phyloP scores from a whole-genome alignment of 2,113 vertebrate genomes.

The Eleginops maclovinus region DNA sequence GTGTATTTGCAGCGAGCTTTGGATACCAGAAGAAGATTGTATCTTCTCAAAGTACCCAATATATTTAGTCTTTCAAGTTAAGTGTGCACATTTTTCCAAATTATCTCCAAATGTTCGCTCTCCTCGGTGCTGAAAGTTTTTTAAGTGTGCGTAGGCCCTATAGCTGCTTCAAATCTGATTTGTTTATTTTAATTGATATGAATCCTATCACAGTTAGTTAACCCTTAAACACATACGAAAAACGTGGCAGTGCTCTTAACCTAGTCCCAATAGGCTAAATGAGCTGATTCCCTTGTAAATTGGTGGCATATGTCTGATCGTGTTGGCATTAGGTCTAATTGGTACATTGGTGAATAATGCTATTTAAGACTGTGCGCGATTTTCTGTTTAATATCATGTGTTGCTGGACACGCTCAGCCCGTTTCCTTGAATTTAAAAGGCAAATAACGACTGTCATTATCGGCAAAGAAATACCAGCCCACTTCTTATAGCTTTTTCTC shows the following conservation, averaged over 20 bases:
- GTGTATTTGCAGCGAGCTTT: neutral
- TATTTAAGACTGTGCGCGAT: neutral
- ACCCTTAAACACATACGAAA: neutral
- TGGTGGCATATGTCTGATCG: neutral
- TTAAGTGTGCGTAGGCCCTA: constrained; percentile 17
- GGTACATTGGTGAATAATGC: neutral
- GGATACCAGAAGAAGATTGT: neutral
- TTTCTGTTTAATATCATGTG: constrained; percentile 19
- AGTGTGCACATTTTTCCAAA: neutral
- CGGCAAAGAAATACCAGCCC: constrained; percentile 43
- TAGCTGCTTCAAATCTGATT: neutral
- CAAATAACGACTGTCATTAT: constrained; percentile 55
- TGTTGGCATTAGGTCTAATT: constrained; percentile 7
- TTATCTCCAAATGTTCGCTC: constrained; percentile 27
- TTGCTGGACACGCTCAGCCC: neutral
- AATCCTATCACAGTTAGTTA: neutral
- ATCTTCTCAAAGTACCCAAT: neutral
- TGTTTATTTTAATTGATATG: neutral
- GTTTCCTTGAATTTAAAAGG: constrained; percentile 18
- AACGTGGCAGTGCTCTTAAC: neutral
- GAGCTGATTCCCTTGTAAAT: neutral
- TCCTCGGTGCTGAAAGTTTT: constrained; percentile 74
- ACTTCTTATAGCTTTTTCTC: constrained; percentile 35
- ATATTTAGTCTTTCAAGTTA: neutral
- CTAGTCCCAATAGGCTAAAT: neutral